Evolutionary conservation across 2,888 invertebrate genomes (phyloP).

Genomic region (Sminthurides aquaticus): DNA sequence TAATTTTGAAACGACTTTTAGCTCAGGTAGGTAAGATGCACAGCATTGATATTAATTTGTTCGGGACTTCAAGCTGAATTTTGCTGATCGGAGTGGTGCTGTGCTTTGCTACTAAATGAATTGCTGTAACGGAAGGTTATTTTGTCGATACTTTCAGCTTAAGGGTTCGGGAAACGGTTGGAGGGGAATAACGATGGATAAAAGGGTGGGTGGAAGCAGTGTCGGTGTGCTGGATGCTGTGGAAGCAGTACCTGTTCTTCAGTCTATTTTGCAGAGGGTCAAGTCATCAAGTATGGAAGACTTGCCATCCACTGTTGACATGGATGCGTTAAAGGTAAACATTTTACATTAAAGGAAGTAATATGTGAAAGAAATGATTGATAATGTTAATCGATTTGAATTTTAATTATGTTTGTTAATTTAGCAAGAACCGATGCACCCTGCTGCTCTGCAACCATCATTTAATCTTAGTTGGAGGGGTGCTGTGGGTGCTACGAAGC

Average conservation of each 20-base stretch:
- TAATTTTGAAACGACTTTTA: too few species aligned
- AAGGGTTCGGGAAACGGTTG: not conserved
- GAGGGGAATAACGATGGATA: not conserved
- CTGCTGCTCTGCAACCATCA: conserved; percentile 21
- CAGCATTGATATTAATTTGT: too few species aligned
- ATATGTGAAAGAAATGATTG: too few species aligned
- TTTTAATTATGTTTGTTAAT: too few species aligned
- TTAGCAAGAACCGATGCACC: conserved; percentile 12
- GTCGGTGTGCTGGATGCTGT: not conserved
- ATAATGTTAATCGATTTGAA: too few species aligned
- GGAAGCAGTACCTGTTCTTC: conserved; percentile 18
- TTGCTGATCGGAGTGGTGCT: too few species aligned
- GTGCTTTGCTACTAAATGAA: too few species aligned
- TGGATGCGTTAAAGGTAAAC: conserved; percentile 57
- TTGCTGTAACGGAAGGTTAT: too few species aligned
- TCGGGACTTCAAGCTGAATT: too few species aligned
- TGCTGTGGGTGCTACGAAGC: conserved; percentile 24
- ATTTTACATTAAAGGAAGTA: too few species aligned
- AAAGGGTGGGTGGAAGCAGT: not conserved
- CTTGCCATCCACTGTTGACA: conserved; percentile 60
- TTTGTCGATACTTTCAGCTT: too few species aligned
- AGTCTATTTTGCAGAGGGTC: conserved; percentile 17
- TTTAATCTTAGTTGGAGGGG: conserved; percentile 37
- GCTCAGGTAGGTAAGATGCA: too few species aligned
- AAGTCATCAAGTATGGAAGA: conserved; percentile 54